Evolutionary conservation across 2,113 vertebrate species (phyloP), one percentile per base, ranked within the genome.

Genomic region (Orthochromis malagaraziensis): DNA sequence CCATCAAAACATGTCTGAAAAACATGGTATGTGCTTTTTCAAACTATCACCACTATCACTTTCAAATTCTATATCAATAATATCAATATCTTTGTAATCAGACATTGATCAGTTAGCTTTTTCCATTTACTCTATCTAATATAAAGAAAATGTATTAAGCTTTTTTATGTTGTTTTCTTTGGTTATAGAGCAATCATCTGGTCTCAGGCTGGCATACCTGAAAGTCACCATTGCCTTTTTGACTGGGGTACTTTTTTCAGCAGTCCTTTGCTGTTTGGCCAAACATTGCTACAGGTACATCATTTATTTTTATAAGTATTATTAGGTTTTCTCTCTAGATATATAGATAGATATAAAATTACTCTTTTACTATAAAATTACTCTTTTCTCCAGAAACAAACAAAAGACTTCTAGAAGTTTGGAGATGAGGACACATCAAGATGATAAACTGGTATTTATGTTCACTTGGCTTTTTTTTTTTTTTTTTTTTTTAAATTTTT

Each of bases 211-310:
- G 68, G 21, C 2, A 45, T 73, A 26, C 68, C 19, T 26, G 5
- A 42, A 77, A 33, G 35, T 49, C 16, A 79, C 93, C 12, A 7
- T 93, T 79, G 77, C 83, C 35, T 95, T 95, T 89, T 29, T 92
- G 2, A 12, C 63, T 9, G 95, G 92, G 14, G 29, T 86, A 4
- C 26, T 88, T 47, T 55, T 86, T 51, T 85, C 92, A 54, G 49
- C 85, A 8, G 0, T 84, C 21, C 14, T 95, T 42, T 91, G 79
- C 81, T 92, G 54, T 86, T 87, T 93, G 53, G 73, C 4, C 5
- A 91, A 10, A 49, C 91, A 13, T 51, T 84, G 31, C 6, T 19
- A 29, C 13, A 91, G 13, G 68, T 73, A 70, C 12, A 42, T 0
- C 7, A 70, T 70, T 45, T 73, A 26, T 0, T 73, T 73, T 45